Conservation (phyloP, 2,113 vertebrate species). For the Sphyrna mokarran region DNA sequence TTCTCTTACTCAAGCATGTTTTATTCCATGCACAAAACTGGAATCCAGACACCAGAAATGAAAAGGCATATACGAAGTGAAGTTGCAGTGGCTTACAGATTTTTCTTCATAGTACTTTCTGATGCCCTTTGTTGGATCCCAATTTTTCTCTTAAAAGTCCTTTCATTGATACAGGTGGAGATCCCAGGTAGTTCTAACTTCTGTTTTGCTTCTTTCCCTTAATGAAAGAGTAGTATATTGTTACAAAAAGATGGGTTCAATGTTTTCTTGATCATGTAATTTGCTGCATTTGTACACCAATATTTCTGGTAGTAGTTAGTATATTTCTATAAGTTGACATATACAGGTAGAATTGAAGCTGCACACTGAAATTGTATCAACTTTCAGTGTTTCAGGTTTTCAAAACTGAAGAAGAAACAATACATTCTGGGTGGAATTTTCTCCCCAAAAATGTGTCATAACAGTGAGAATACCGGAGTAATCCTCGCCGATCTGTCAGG, state of each 20-base stretch:
- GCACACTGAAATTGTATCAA: background rate
- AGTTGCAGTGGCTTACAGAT: constrained; percentile 51
- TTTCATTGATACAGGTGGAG: constrained; percentile 62
- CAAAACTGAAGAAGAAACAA: background rate
- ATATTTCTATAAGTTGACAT: background rate
- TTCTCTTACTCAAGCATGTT: constrained; percentile 65
- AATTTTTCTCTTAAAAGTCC: constrained; percentile 65
- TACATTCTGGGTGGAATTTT: background rate
- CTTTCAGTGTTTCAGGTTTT: background rate
- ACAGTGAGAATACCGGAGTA: too few relatives aligned
- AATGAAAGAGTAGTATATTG: background rate
- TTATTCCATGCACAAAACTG: constrained; percentile 61
- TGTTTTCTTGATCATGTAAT: background rate
- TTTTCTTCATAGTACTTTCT: constrained; percentile 76
- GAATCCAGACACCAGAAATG: constrained; percentile 58
- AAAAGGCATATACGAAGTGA: constrained; percentile 57
- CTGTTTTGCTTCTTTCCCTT: background rate
- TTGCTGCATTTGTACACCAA: background rate
- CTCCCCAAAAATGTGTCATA: too few relatives aligned
- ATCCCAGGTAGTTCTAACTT: constrained; percentile 52
- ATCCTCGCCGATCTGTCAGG: too few relatives aligned
- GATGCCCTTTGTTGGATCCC: constrained; percentile 85
- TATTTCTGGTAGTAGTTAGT: background rate
- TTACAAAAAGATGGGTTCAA: background rate
- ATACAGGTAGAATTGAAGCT: background rate